These are phyloP conservation scores for Saccostrea cuccullata DNA, from an alignment of 1,140 invertebrate species.

Conservation along the genomic window DNA sequence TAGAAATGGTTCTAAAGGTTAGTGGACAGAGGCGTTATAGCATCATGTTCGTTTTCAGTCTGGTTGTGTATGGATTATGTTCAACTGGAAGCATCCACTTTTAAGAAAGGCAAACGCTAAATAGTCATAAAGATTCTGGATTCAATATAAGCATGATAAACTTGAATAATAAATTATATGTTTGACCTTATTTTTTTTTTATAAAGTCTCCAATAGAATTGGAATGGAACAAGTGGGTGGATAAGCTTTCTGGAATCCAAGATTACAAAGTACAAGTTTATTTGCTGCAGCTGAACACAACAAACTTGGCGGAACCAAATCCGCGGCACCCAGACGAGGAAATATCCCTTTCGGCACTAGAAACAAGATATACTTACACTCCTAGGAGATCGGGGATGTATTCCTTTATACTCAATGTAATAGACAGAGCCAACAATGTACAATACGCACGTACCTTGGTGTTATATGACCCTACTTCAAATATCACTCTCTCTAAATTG, in stretches of 20 bases:
- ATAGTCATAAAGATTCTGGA: no score
- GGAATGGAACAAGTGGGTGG: not conserved
- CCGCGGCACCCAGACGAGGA: slow-evolving; percentile 7
- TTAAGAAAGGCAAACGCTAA: no score
- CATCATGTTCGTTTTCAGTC: no score
- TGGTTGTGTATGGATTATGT: no score
- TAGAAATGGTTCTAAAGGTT: no score
- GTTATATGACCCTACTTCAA: not conserved
- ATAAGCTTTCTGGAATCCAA: slow-evolving; percentile 27
- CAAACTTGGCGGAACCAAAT: not conserved
- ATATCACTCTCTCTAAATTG: not conserved
- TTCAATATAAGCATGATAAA: no score
- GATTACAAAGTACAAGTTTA: slow-evolving; percentile 6
- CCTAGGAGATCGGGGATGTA: slow-evolving; percentile 19
- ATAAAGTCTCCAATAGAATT: not conserved
- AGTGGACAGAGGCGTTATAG: no score
- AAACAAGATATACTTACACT: slow-evolving; percentile 5
- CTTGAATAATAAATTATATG: no score
- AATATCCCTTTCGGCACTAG: not conserved
- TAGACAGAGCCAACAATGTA: slow-evolving; percentile 31
- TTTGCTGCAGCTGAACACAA: not conserved
- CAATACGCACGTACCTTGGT: slow-evolving; percentile 4
- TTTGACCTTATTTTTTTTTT: not conserved
- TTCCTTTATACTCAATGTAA: slow-evolving; percentile 11
- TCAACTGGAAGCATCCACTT: no score